Percentiles rank a stretch among this genome's conserved stretches.
phyloP scores from a whole-genome alignment of 2,113 vertebrate species.

The Vimba vimba region DNA sequence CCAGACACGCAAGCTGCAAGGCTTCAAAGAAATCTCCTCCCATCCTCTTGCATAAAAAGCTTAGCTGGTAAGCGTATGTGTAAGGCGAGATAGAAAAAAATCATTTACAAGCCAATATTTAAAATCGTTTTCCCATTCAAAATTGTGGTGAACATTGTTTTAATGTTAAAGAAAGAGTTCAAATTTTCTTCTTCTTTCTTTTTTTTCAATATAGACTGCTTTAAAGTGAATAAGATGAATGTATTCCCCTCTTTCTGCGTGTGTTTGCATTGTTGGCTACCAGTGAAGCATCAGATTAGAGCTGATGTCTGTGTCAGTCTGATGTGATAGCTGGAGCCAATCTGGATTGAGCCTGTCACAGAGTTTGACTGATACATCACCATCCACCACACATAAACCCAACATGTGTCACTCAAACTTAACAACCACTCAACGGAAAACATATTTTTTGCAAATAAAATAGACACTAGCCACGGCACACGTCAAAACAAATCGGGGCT shows the following conservation, averaged over 20 bases:
- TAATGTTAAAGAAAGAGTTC: neutral
- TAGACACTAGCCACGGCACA: neutral
- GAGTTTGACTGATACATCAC: conserved; percentile 34
- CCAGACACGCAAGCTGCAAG: conserved; percentile 58
- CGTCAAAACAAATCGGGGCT: neutral
- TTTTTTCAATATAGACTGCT: neutral
- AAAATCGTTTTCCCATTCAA: neutral
- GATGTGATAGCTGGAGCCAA: conserved; percentile 37
- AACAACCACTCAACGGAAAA: conserved; percentile 3
- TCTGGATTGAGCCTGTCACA: conserved; percentile 44
- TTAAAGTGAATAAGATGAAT: conserved; percentile 2
- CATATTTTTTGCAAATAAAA: neutral
- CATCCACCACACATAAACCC: conserved; percentile 3
- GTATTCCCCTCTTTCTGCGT: neutral
- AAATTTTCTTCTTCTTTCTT: neutral
- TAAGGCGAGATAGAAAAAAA: neutral
- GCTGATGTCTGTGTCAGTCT: conserved; percentile 32
- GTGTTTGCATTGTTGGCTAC: conserved; percentile 19
- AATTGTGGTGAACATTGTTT: neutral
- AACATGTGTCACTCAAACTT: conserved; percentile 35
- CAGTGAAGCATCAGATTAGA: conserved; percentile 37
- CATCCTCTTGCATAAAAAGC: conserved; percentile 40
- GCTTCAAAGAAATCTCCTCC: conserved; percentile 48
- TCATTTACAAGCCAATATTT: conserved; percentile 3
- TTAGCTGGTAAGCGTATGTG: conserved; percentile 32